A percentile compares a stretch with the other conserved stretches of the same genome.
These are phyloP conservation scores for Teinopalpus imperialis DNA, from an alignment of 2,888 invertebrate genomes.

Conservation along the genomic window DNA sequence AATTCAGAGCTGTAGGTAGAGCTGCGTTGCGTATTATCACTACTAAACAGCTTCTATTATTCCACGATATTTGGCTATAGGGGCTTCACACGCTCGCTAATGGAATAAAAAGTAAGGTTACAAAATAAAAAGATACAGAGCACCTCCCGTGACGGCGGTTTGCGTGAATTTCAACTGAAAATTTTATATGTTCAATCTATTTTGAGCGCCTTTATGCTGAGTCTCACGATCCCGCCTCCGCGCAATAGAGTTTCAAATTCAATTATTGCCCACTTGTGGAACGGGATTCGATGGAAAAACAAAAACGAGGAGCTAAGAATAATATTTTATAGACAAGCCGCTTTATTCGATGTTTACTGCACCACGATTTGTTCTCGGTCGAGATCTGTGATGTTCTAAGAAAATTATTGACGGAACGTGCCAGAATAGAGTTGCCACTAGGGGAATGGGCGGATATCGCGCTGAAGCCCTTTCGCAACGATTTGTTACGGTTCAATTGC, in stretches of 20 bases:
- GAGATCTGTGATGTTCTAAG: slow-evolving; percentile 75
- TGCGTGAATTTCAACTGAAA: slow-evolving; percentile 80
- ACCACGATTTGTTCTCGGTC: slow-evolving; percentile 70
- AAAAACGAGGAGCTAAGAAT: slow-evolving; percentile 72
- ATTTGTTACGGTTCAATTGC: slow-evolving; percentile 49
- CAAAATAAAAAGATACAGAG: slow-evolving; percentile 81
- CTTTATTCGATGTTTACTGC: slow-evolving; percentile 78
- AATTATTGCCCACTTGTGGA: slow-evolving; percentile 83
- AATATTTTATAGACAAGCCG: slow-evolving; percentile 78
- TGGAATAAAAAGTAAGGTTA: slow-evolving; percentile 82
- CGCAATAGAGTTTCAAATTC: slow-evolving; percentile 79
- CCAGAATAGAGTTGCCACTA: slow-evolving; percentile 56
- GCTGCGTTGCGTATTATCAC: slow-evolving; percentile 74
- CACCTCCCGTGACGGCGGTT: slow-evolving; percentile 74
- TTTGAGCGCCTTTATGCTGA: slow-evolving; percentile 77
- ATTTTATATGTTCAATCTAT: slow-evolving; percentile 82
- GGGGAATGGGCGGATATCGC: slow-evolving; percentile 47
- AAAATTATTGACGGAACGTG: slow-evolving; percentile 80
- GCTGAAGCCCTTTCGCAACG: slow-evolving; percentile 45
- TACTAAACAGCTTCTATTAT: slow-evolving; percentile 81
- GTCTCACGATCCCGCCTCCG: slow-evolving; percentile 72
- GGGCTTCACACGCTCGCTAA: slow-evolving; percentile 77
- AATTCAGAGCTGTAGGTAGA: slow-evolving; percentile 69
- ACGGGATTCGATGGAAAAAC: slow-evolving; percentile 74
- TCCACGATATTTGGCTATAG: slow-evolving; percentile 79